These are phyloP conservation scores for Lampris incognitus DNA, from an alignment of 2,113 vertebrate genomes.

Conservation along the genomic window DNA sequence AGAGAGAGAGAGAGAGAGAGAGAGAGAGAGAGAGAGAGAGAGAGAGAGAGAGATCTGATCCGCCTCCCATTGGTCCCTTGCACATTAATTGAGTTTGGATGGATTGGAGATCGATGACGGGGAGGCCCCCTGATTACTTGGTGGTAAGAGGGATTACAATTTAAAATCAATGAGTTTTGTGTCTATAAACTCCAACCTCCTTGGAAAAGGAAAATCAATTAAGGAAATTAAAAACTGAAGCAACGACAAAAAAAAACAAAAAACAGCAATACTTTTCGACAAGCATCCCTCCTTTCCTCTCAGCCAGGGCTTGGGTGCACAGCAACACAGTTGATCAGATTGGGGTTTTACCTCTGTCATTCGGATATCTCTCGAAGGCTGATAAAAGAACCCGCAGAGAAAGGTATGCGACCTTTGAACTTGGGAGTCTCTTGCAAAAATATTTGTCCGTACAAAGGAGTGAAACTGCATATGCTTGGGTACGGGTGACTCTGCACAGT, in stretches of 20 bases:
- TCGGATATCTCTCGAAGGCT: conserved; percentile 21
- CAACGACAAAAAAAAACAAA: conserved; percentile 68
- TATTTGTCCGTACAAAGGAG: too few relatives aligned
- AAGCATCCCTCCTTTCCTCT: conserved; percentile 53
- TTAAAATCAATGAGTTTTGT: conserved; percentile 80
- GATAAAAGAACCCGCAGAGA: too few relatives aligned
- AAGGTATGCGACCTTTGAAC: conserved; percentile 55
- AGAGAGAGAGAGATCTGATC: conserved; percentile 20
- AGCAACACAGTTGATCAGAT: conserved; percentile 45
- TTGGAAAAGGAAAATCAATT: conserved; percentile 75
- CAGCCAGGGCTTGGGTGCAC: not conserved
- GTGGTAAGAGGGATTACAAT: conserved; percentile 78
- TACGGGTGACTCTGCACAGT: not conserved
- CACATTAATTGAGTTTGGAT: conserved; percentile 82
- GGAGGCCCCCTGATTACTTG: conserved; percentile 68
- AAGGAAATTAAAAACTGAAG: conserved; percentile 80
- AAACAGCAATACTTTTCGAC: conserved; percentile 63
- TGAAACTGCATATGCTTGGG: too few relatives aligned
- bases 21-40: conserved; percentile 35
- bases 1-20: conserved; percentile 27
- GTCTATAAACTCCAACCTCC: conserved; percentile 73
- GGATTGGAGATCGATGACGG: conserved; percentile 77
- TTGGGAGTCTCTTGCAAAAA: conserved; percentile 6
- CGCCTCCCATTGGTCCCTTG: conserved; percentile 53
- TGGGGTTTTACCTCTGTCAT: conserved; percentile 30